A percentile compares a stretch with the other conserved stretches of the same genome.
Evolutionary conservation across 1,140 invertebrate species (phyloP).

Genomic region (Cydia splendana): DNA sequence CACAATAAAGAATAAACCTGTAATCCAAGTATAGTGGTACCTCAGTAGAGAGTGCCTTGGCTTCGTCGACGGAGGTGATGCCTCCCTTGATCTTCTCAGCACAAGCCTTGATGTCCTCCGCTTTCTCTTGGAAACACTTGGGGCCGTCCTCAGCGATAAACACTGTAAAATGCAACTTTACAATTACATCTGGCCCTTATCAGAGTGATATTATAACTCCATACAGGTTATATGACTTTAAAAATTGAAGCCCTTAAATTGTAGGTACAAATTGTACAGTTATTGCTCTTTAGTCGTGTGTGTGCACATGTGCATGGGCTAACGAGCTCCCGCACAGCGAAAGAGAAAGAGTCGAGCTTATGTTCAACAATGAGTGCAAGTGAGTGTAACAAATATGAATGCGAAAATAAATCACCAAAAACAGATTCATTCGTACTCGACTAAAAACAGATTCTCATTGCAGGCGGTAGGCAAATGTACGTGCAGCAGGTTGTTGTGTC

Average conservation of each 20-base stretch:
- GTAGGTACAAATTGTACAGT: too few relatives aligned
- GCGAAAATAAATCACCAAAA: too few relatives aligned
- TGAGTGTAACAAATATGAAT: too few relatives aligned
- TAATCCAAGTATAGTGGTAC: conserved; percentile 41
- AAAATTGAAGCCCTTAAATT: too few relatives aligned
- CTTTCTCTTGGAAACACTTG: conserved; percentile 82
- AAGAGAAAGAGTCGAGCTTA: too few relatives aligned
- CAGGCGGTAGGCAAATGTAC: conserved; percentile 79
- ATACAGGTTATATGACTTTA: too few relatives aligned
- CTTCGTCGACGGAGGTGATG: conserved; percentile 48
- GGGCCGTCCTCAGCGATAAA: conserved; percentile 89
- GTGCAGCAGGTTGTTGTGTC: too few relatives aligned
- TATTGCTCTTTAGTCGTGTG: too few relatives aligned
- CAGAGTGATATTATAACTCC: too few relatives aligned
- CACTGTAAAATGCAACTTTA: conserved; percentile 78
- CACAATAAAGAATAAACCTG: neutral
- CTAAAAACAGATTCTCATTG: conserved; percentile 41
- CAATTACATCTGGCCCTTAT: neutral
- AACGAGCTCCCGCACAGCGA: too few relatives aligned
- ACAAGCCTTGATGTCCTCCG: conserved; percentile 48
- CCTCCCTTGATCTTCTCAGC: conserved; percentile 42
- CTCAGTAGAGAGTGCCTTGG: conserved; percentile 45
- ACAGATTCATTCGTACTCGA: conserved; percentile 48
- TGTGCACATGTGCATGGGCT: too few relatives aligned
- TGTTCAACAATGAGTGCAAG: too few relatives aligned